Evolutionary conservation across 2,888 invertebrate species (phyloP).

Genomic region (Thereva nobilitata): DNA sequence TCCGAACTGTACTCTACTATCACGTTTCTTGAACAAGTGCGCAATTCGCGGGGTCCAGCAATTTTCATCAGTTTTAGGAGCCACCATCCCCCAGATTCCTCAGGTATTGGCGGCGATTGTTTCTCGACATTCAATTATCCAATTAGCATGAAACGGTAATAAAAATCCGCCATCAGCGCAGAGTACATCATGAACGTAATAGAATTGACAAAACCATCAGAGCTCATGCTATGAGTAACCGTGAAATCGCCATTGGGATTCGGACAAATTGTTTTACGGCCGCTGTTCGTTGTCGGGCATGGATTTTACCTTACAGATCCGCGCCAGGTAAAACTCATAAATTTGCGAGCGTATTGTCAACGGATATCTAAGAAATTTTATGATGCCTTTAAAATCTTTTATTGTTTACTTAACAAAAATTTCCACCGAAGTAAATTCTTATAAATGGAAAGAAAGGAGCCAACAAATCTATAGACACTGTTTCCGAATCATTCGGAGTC

Average conservation of each 20-base stretch:
- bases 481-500: conserved; percentile 2
- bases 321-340: conserved; percentile 8
- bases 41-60: no score
- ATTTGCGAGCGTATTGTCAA: conserved; percentile 11
- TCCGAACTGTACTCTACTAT: no score
- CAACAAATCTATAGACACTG: conserved; percentile 18
- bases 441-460: conserved; percentile 4
- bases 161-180: not conserved
- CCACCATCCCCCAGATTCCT: no score
- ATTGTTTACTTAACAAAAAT: no score
- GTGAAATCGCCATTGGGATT: conserved; percentile 33
- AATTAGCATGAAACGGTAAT: conserved; percentile 31
- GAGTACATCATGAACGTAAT: conserved; percentile 30
- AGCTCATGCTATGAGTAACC: conserved; percentile 36
- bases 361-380: no score
- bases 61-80: no score
- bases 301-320: no score
- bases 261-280: conserved; percentile 28
- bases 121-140: conserved; percentile 28
- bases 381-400: no score
- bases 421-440: no score
- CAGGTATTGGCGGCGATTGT: conserved; percentile 2
- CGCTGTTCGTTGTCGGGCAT: conserved; percentile 20
- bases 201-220: conserved; percentile 35
- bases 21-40: no score